phyloP scores from a whole-genome alignment of 2,797 vertebrate species.

The Rhincodon typus region DNA sequence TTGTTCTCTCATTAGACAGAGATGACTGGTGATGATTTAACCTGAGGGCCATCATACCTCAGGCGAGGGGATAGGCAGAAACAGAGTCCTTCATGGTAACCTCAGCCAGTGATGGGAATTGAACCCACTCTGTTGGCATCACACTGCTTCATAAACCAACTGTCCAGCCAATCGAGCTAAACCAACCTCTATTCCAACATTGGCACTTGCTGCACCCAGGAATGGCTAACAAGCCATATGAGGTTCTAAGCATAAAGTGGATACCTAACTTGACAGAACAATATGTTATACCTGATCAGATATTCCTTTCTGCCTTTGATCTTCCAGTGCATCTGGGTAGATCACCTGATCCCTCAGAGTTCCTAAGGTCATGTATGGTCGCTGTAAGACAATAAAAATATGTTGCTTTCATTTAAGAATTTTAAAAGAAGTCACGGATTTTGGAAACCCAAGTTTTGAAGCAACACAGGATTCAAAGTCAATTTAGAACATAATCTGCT shows the following conservation, averaged over 20 bases:
- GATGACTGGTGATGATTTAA: too few species aligned
- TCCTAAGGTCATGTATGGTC: conserved; percentile 96
- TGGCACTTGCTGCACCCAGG: background rate
- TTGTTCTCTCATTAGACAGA: too few species aligned
- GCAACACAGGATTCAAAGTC: background rate
- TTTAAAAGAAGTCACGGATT: background rate
- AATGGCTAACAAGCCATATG: background rate
- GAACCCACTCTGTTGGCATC: too few species aligned
- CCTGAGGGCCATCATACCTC: too few species aligned
- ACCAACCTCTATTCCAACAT: background rate
- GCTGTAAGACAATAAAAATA: conserved; percentile 55
- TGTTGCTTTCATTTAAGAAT: background rate
- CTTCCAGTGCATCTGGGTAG: conserved; percentile 84
- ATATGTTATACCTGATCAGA: conserved; percentile 73
- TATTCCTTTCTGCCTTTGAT: conserved; percentile 83
- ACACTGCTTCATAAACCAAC: too few species aligned
- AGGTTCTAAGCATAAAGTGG: background rate
- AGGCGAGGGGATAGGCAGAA: too few species aligned
- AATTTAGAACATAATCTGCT: background rate
- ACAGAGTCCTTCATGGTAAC: too few species aligned
- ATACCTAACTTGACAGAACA: background rate
- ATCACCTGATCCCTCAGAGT: conserved; percentile 93
- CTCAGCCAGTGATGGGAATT: too few species aligned
- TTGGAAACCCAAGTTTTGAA: background rate
- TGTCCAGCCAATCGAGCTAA: too few species aligned